A percentile compares a stretch with the other conserved stretches of the same genome.
These are phyloP conservation scores for Motacilla tschutschensis DNA, from an alignment of 2,113 vertebrate species.

Conservation along the genomic window DNA sequence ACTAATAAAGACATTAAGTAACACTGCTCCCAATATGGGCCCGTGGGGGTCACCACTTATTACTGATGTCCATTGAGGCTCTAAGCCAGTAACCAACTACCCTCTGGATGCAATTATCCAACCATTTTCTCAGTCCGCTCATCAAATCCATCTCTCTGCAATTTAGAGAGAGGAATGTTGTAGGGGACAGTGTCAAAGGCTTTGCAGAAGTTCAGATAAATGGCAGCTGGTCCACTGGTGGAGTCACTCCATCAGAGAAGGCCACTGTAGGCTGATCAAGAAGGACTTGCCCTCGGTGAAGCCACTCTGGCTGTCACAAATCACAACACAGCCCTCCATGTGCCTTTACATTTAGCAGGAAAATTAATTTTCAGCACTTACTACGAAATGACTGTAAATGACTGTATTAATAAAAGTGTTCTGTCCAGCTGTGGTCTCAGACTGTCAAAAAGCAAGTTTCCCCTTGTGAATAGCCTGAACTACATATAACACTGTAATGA, in stretches of 20 bases:
- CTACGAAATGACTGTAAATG: neutral
- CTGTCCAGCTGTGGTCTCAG: neutral
- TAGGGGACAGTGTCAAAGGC: neutral
- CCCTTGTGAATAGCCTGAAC: neutral
- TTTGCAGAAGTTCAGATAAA: neutral
- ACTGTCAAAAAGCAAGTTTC: neutral
- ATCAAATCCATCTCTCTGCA: neutral
- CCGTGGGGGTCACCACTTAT: too few relatives aligned
- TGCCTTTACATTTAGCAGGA: neutral
- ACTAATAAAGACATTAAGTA: neutral
- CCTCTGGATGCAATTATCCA: neutral
- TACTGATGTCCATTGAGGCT: neutral
- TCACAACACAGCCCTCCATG: too few relatives aligned
- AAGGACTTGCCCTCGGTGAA: neutral
- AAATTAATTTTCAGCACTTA: neutral
- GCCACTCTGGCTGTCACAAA: neutral
- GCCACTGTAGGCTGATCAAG: neutral
- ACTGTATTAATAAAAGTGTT: neutral
- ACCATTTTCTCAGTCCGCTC: neutral
- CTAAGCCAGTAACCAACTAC: neutral
- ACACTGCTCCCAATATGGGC: too few relatives aligned
- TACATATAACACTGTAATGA: neutral
- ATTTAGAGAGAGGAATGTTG: neutral
- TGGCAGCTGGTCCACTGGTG: neutral
- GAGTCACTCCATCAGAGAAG: neutral